Evolutionary conservation across 2,797 vertebrate genomes (phyloP), one percentile per base, ranked within the genome.

Genomic region (Yasuhikotakia modesta): DNA sequence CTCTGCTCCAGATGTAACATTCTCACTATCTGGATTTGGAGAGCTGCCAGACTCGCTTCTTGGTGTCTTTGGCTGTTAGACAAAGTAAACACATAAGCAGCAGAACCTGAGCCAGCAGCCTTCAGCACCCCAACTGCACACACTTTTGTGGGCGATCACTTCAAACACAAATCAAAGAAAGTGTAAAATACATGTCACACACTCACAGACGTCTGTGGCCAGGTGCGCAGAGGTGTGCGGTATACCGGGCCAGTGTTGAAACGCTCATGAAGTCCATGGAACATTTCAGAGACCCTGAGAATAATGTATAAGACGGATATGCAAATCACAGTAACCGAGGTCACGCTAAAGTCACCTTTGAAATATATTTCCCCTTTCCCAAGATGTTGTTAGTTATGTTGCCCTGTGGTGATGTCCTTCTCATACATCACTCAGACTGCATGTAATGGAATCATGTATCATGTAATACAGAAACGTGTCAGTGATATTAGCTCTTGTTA

Each of bases 1-100:
- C 14, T 24, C 50, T 70, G 69, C 70, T 86, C 89, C 88, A 92
- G 89, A 91, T 92, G 89, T 90, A 85, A 78, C 88, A 74, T 71
- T 27, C 12, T 22, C 39, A 39, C 43, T 86, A 84, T 79, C 85
- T 88, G 85, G 81, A 79, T 70, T 52, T 24, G 16, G 70, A 78
- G 70, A 71, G 52, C 73, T 84, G 80, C 84, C 55, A 79, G 73
- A 76, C 60, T 35, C 32, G 1, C 79, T 55, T 84, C 57, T 63
- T 72, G 80, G 57, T 75, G 71, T 69, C 66, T 70, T 6, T 74
- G 61, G 81, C 81, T 82, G 52, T 48, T 53, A 45, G 7, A 35
- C 0, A 79, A 35, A 75, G 57, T 63, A 46, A 70, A 30, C 70
- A 73, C 58, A 82, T 86, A 88, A 81, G 65, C 66, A 81, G 73